Evolutionary conservation across 2,113 vertebrate genomes (phyloP).

Genomic region (Desmodus rotundus): DNA sequence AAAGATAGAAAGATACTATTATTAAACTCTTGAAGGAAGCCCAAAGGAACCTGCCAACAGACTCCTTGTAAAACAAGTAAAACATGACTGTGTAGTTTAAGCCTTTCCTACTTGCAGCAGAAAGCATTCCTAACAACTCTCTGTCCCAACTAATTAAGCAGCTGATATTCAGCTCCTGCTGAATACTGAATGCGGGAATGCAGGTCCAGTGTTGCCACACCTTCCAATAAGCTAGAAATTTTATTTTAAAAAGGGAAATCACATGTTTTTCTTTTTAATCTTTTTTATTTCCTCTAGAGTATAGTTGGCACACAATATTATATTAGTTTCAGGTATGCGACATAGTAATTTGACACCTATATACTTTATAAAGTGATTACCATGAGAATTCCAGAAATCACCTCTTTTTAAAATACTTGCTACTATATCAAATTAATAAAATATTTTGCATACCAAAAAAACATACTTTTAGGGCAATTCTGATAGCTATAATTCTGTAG

Average conservation of each 20-base stretch:
- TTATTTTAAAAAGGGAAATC: background rate
- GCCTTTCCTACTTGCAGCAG: background rate
- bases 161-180: background rate
- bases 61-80: background rate
- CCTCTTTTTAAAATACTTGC: conserved; percentile 1
- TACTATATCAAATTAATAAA: background rate
- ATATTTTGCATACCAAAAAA: background rate
- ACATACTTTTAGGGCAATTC: background rate
- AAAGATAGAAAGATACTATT: background rate
- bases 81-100: background rate
- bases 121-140: background rate
- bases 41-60: background rate
- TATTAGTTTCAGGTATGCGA: background rate
- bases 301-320: background rate
- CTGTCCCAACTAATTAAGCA: background rate
- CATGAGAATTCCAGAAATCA: background rate
- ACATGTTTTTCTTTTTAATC: background rate
- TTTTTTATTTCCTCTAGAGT: background rate
- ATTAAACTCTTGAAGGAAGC: background rate
- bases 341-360: background rate
- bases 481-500: background rate
- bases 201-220: background rate
- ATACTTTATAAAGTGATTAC: background rate
- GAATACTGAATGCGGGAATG: background rate
- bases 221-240: background rate